These are phyloP conservation scores for Coilia nasus DNA, from an alignment of 2,797 vertebrate genomes.

Conservation along the genomic window DNA sequence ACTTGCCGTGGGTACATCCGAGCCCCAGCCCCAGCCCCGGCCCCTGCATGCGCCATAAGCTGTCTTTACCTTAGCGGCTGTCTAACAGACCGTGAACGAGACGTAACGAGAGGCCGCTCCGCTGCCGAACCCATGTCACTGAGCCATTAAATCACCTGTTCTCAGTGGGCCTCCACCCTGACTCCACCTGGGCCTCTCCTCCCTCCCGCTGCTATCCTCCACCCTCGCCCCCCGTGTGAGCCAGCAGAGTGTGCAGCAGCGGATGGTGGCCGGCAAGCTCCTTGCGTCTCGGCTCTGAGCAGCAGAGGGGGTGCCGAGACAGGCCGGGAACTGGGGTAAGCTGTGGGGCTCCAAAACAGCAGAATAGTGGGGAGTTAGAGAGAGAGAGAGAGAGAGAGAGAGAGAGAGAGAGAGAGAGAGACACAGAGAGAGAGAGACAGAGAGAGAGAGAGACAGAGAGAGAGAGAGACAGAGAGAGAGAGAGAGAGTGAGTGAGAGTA, in stretches of 20 bases:
- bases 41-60: not conserved
- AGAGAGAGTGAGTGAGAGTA: not conserved
- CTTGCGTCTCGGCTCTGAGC: not conserved
- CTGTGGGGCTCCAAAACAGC: not conserved
- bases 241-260: not conserved
- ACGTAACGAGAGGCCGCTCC: constrained; percentile 9
- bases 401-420: constrained; percentile 27
- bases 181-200: not conserved
- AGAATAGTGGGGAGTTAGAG: constrained; percentile 13
- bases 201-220: not conserved
- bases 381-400: not conserved
- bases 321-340: not conserved
- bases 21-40: not conserved
- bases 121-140: not conserved
- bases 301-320: not conserved
- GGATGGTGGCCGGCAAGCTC: not conserved
- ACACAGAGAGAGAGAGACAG: not conserved
- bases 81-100: constrained; percentile 21
- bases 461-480: constrained; percentile 18
- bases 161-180: not conserved
- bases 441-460: not conserved
- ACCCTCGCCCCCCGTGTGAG: not conserved
- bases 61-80: not conserved
- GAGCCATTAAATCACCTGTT: constrained; percentile 23
- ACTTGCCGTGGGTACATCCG: not conserved